Percentiles rank a stretch among this genome's conserved stretches.
Conservation (phyloP, 2,888 invertebrate genomes). For the Scaptomyza cyrtandrae region DNA sequence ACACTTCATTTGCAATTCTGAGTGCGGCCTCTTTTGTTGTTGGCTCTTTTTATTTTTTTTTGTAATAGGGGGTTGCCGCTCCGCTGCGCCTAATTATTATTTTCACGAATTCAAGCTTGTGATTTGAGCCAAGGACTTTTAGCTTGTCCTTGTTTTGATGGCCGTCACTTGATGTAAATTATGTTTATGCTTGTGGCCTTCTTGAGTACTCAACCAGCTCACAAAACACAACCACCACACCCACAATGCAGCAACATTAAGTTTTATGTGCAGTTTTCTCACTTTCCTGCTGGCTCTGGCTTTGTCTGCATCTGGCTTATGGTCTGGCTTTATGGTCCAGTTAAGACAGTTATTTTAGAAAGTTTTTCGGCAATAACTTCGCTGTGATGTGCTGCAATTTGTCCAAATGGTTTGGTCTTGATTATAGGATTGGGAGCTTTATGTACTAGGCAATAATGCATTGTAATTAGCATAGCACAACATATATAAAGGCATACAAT, state of each 20-base stretch:
- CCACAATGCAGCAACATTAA: slow-evolving; percentile 57
- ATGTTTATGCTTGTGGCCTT: slow-evolving; percentile 68
- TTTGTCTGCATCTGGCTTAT: slow-evolving; percentile 24
- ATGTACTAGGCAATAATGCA: slow-evolving; percentile 13
- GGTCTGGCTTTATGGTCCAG: slow-evolving; percentile 41
- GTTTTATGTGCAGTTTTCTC: slow-evolving; percentile 52
- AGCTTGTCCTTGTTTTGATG: slow-evolving; percentile 45
- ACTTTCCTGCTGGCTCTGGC: neutral
- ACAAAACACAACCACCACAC: neutral
- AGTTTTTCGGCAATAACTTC: slow-evolving; percentile 39
- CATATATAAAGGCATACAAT: neutral
- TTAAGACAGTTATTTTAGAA: slow-evolving; percentile 45
- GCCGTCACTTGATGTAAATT: slow-evolving; percentile 63
- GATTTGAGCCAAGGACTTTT: slow-evolving; percentile 55
- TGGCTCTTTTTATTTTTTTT: neutral
- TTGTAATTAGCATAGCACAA: neutral
- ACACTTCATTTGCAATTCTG: slow-evolving; percentile 79
- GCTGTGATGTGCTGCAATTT: slow-evolving; percentile 34
- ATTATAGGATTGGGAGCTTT: slow-evolving; percentile 14
- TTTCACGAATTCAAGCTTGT: slow-evolving; percentile 64
- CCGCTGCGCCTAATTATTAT: slow-evolving; percentile 73
- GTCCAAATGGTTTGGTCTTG: slow-evolving; percentile 8
- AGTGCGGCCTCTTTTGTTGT: slow-evolving; percentile 62
- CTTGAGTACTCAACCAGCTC: neutral
- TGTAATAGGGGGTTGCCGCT: neutral